These are phyloP conservation scores for Drosophila melanica DNA, from an alignment of 1,140 invertebrate species.

Conservation along the genomic window DNA sequence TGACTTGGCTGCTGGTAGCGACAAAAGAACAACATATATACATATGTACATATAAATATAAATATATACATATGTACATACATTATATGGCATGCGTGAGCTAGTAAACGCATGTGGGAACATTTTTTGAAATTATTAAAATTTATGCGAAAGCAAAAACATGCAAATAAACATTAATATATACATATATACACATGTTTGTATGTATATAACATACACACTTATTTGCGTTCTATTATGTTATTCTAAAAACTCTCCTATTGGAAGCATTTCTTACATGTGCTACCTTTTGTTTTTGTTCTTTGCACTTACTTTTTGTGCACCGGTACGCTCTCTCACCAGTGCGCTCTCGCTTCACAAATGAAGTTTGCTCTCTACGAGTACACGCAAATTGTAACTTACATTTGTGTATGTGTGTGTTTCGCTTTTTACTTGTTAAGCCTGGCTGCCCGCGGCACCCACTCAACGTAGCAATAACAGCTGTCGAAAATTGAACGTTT, in stretches of 20 bases:
- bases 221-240: conserved; percentile 27
- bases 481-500: conserved; percentile 52
- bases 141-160: conserved; percentile 35
- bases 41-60: conserved; percentile 6
- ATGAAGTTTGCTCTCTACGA: conserved; percentile 36
- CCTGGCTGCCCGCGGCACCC: too few relatives aligned
- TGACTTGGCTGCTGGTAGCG: not conserved
- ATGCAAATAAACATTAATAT: conserved; percentile 12
- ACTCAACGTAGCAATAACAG: conserved; percentile 39
- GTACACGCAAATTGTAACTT: conserved; percentile 11
- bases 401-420: conserved; percentile 1
- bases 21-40: conserved; percentile 14
- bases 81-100: conserved; percentile 31
- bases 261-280: conserved; percentile 26
- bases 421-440: not conserved
- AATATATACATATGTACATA: conserved; percentile 5
- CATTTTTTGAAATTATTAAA: conserved; percentile 52
- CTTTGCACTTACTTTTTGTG: not conserved
- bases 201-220: not conserved
- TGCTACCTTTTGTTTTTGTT: conserved; percentile 29
- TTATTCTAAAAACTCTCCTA: conserved; percentile 23
- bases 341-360: conserved; percentile 7
- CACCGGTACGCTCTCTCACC: conserved; percentile 11
- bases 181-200: conserved; percentile 7
- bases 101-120: conserved; percentile 18